These are phyloP conservation scores for Eurytoma adleriae DNA, from an alignment of 2,888 invertebrate species.

Conservation along the genomic window DNA sequence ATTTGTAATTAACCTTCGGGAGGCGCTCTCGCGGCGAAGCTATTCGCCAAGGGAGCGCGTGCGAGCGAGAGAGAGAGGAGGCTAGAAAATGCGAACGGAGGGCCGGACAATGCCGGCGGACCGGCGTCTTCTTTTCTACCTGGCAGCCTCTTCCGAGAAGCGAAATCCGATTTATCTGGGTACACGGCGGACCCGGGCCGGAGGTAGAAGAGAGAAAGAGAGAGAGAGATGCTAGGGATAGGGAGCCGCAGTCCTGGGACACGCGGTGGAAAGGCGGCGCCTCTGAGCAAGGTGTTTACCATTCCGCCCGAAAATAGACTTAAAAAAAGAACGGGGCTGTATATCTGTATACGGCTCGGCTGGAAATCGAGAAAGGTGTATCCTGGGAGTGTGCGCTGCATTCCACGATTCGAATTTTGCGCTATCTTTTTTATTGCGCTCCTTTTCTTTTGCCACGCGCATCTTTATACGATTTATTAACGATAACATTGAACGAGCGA, in stretches of 20 bases:
- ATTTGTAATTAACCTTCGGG: not conserved
- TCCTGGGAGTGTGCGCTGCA: too few species aligned
- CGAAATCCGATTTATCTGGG: slow-evolving; percentile 71
- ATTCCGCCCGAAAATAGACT: slow-evolving; percentile 63
- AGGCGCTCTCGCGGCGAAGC: not conserved
- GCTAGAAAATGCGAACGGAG: not conserved
- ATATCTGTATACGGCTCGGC: not conserved
- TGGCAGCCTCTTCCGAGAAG: slow-evolving; percentile 69
- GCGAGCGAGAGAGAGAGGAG: slow-evolving; percentile 13
- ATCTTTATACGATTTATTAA: too few species aligned
- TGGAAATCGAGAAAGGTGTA: too few species aligned
- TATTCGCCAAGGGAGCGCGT: not conserved
- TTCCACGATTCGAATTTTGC: too few species aligned
- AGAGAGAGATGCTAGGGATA: slow-evolving; percentile 31
- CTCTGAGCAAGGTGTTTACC: slow-evolving; percentile 75
- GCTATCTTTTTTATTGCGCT: too few species aligned
- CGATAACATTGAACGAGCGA: too few species aligned
- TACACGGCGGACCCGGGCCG: slow-evolving; percentile 58
- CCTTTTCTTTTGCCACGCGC: too few species aligned
- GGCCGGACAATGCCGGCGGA: slow-evolving; percentile 54
- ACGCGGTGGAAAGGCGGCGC: slow-evolving; percentile 65
- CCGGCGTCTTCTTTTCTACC: slow-evolving; percentile 57
- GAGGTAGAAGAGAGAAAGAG: not conserved
- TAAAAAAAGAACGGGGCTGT: slow-evolving; percentile 2
- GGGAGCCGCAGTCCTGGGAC: slow-evolving; percentile 51